Conservation (phyloP, 1,140 invertebrate species). For the Muscidifurax raptorellus region DNA sequence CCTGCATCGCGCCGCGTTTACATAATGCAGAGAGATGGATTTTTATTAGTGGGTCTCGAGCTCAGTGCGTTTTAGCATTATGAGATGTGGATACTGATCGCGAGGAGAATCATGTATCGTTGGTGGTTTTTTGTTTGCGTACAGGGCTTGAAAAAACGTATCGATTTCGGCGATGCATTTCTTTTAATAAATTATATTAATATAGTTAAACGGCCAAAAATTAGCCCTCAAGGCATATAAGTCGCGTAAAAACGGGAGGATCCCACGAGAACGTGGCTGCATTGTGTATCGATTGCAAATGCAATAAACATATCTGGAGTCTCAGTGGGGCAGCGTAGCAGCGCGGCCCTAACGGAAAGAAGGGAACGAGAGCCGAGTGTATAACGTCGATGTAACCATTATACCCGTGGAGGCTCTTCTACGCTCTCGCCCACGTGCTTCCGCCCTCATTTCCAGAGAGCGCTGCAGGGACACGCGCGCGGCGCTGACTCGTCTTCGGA, state of each 20-base stretch:
- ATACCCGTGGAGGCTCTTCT: slow-evolving; percentile 58
- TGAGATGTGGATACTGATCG: not conserved
- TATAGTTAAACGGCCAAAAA: too few relatives aligned
- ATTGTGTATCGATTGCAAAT: slow-evolving; percentile 65
- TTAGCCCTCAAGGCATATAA: too few relatives aligned
- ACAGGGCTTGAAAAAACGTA: not conserved
- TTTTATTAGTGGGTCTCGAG: not conserved
- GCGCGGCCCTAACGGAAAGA: slow-evolving; percentile 54
- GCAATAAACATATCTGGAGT: slow-evolving; percentile 62
- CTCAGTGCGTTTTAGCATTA: not conserved
- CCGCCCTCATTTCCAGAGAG: slow-evolving; percentile 63
- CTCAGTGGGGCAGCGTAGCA: not conserved
- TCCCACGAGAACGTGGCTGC: slow-evolving; percentile 64
- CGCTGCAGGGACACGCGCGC: slow-evolving; percentile 33
- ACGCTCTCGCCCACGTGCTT: slow-evolving; percentile 66
- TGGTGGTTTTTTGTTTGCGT: not conserved
- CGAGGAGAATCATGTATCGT: not conserved
- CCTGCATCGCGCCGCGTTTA: not conserved
- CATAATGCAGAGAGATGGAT: not conserved
- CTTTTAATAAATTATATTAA: too few relatives aligned
- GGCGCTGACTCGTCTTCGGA: too few relatives aligned
- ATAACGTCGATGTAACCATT: slow-evolving; percentile 64
- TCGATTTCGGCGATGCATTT: too few relatives aligned
- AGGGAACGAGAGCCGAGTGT: slow-evolving; percentile 50
- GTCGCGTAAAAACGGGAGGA: not conserved